Evolutionary conservation across 2,888 invertebrate species (phyloP), one percentile per base, ranked within the genome.

Genomic region (Caradrina kadenii): DNA sequence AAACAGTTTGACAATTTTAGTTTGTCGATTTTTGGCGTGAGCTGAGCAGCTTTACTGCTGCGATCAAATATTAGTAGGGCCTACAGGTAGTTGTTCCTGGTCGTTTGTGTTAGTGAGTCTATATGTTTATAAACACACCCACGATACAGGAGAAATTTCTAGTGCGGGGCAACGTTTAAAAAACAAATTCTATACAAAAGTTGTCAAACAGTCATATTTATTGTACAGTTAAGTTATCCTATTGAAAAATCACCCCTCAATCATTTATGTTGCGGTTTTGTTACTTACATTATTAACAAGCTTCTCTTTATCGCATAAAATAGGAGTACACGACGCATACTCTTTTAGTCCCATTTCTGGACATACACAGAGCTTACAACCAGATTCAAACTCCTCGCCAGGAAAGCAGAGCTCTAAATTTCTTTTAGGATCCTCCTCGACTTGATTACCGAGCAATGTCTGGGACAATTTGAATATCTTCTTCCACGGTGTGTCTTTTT

Each of bases 321-420:
- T 81, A 7, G 87, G 77, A 1, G 91, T 89, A 72, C 95, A 95
- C 0, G 87, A 83, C 0, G 95, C 94, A 66, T 92, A 94, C 6
- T 88, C 85, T 61, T 89, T 91, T 45, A 95, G 70, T 0, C 96
- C 96, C 82, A 93, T 89, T 6, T 94, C 95, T 2, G 95, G 92
- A 73, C 96, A 96, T 0, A 92, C 81, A 77, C 96, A 96, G 1
- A 92, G 81, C 58, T 94, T 94, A 71, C 96, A 96, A 0, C 90
- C 96, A 1, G 87, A 77, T 17, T 88, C 87, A 75, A 93, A 96
- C 73, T 93, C 92, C 71, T 95, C 94, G 0, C 95, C 95, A 10
- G 95, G 95, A 64, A 93, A 95, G 72, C 95, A 95, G 0, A 91
- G 77, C 15, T 94, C 92, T 21, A 94, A 82, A 71, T 85, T 90